Percentiles rank a stretch among this genome's conserved stretches.
Evolutionary conservation across 2,113 vertebrate genomes (phyloP).

Genomic region (Colossoma macropomum): DNA sequence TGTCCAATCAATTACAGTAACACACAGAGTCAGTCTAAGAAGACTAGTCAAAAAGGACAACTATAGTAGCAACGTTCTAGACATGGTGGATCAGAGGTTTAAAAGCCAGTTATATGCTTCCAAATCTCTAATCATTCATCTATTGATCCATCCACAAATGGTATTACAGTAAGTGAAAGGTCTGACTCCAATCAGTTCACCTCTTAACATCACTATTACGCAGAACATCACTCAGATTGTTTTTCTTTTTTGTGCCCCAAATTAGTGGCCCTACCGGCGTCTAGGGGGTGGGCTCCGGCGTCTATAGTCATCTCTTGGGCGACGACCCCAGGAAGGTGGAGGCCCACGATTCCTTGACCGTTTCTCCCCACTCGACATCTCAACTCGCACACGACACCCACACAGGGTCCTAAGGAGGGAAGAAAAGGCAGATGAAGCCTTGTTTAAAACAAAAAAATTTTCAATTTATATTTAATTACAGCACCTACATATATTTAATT

Average conservation of each 20-base stretch:
- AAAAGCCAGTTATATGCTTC: not conserved
- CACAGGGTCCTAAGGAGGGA: constrained; percentile 83
- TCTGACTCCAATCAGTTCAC: not conserved
- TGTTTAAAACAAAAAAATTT: no score
- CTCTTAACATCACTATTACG: not conserved
- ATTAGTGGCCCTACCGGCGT: constrained; percentile 83
- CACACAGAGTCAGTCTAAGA: not conserved
- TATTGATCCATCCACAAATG: not conserved
- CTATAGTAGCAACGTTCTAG: no score
- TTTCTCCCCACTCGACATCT: constrained; percentile 95
- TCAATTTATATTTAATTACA: no score
- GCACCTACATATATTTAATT: no score
- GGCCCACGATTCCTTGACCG: constrained; percentile 92
- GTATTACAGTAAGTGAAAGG: not conserved
- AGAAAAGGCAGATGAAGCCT: not conserved
- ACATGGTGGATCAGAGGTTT: no score
- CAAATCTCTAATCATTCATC: not conserved
- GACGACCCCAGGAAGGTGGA: constrained; percentile 91
- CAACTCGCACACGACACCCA: constrained; percentile 92
- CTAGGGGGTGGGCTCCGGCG: constrained; percentile 88
- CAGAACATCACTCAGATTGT: not conserved
- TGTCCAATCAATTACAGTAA: not conserved
- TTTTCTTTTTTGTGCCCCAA: not conserved
- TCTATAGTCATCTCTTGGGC: constrained; percentile 90
- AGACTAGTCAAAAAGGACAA: no score